Evolutionary conservation across 2,888 invertebrate species (phyloP).

Genomic region (Polyploca ridens): DNA sequence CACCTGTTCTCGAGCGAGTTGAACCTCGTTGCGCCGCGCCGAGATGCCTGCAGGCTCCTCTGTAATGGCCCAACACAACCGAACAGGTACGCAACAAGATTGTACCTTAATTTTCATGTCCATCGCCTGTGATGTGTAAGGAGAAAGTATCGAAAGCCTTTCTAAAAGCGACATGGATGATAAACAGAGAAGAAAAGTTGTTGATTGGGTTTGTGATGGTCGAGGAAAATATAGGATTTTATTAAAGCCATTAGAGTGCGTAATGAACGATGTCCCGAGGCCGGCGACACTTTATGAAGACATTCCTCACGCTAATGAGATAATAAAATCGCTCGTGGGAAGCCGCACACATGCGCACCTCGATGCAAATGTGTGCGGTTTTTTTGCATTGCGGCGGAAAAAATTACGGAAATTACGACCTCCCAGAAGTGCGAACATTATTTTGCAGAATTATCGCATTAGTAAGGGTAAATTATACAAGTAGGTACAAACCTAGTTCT

Average conservation of each 20-base stretch:
- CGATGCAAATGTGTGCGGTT: conserved; percentile 28
- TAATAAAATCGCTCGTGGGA: conserved; percentile 71
- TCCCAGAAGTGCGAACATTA: conserved; percentile 32
- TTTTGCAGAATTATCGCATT: conserved; percentile 5
- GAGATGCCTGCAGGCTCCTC: conserved; percentile 55
- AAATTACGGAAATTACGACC: conserved; percentile 33
- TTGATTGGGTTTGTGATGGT: conserved; percentile 27
- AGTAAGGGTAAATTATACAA: neutral
- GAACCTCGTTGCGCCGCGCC: conserved; percentile 30
- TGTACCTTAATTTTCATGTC: conserved; percentile 18
- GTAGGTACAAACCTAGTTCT: neutral
- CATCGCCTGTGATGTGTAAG: conserved; percentile 34
- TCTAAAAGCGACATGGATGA: conserved; percentile 41
- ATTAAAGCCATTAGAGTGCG: conserved; percentile 69
- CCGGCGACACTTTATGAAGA: conserved; percentile 77
- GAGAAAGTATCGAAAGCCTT: neutral
- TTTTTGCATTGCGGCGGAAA: conserved; percentile 40
- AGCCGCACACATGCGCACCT: conserved; percentile 30
- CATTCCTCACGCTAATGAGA: conserved; percentile 77
- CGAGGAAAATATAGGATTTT: conserved; percentile 61
- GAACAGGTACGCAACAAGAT: conserved; percentile 8
- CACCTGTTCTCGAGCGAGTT: conserved; percentile 35
- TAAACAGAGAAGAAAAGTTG: neutral
- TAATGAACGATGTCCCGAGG: conserved; percentile 77
- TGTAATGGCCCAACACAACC: conserved; percentile 50